These are phyloP conservation scores for Falco novaeseelandiae DNA, from an alignment of 2,797 vertebrate genomes.

Conservation along the genomic window DNA sequence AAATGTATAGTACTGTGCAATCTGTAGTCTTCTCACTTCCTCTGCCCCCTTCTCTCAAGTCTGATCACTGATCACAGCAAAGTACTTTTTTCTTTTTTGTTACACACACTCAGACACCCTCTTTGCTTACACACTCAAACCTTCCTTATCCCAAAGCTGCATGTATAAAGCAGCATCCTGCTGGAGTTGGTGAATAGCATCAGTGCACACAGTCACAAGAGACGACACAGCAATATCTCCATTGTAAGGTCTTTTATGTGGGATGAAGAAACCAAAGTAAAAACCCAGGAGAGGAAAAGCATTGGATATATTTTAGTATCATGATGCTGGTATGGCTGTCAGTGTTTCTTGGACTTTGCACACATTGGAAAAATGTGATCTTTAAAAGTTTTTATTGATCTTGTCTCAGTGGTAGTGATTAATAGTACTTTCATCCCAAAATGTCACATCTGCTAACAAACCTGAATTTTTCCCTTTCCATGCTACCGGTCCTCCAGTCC, in stretches of 20 bases:
- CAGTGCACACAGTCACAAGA: neutral
- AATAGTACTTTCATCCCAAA: neutral
- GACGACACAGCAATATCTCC: neutral
- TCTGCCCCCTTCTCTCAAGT: neutral
- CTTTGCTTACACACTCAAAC: neutral
- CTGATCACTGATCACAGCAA: slow-evolving; percentile 40
- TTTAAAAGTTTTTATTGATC: neutral
- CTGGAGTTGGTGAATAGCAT: neutral
- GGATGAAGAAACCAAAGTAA: neutral
- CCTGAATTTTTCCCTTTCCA: neutral
- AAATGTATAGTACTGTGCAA: neutral
- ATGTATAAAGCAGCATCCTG: neutral
- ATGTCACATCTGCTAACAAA: neutral
- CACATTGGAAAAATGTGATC: neutral
- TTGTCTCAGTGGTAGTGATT: slow-evolving; percentile 5
- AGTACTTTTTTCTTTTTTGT: neutral
- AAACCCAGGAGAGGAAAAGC: neutral
- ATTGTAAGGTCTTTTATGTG: neutral
- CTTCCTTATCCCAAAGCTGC: neutral
- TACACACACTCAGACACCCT: too few relatives aligned
- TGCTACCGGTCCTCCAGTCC: neutral
- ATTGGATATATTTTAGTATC: neutral
- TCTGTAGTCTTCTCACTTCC: slow-evolving; percentile 5
- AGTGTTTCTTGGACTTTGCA: neutral
- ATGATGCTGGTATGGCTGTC: neutral